Evolutionary conservation across 2,888 invertebrate genomes (phyloP).

Genomic region (Doris montereyensis): DNA sequence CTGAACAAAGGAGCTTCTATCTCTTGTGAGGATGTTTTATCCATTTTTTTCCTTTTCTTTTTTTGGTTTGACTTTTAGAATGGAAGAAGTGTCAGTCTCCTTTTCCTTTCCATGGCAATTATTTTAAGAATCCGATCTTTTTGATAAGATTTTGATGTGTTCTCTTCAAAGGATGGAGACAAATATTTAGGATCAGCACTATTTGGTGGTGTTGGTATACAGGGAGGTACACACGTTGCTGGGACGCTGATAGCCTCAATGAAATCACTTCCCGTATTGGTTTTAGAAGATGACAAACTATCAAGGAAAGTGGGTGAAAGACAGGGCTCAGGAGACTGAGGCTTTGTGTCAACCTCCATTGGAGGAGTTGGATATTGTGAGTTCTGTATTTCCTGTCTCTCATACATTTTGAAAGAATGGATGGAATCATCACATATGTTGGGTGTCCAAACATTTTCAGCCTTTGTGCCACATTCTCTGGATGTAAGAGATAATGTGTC

Average conservation of each 20-base stretch:
- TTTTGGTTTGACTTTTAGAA: conserved; percentile 25
- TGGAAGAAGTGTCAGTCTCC: neutral
- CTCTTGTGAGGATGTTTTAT: too few relatives aligned
- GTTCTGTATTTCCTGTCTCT: neutral
- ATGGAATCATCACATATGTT: neutral
- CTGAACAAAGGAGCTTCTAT: neutral
- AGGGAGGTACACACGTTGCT: too few relatives aligned
- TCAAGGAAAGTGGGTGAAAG: conserved; percentile 39
- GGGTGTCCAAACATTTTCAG: conserved; percentile 1
- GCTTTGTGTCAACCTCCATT: conserved; percentile 33
- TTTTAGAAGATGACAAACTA: conserved; percentile 26
- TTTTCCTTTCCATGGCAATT: conserved; percentile 44
- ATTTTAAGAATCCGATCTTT: conserved; percentile 42
- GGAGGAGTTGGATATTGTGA: conserved; percentile 40
- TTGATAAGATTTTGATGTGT: conserved; percentile 33
- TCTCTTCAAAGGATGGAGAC: neutral
- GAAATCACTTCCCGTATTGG: neutral
- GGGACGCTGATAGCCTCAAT: neutral
- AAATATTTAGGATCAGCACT: conserved; percentile 32
- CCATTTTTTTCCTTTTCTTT: neutral
- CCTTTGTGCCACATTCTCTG: too few relatives aligned
- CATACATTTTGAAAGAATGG: neutral
- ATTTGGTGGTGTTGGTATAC: conserved; percentile 37
- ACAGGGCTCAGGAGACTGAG: conserved; percentile 30
- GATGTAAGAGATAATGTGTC: too few relatives aligned